These are phyloP conservation scores for Hanleya hanleyi DNA, from an alignment of 2,888 invertebrate genomes.

Conservation along the genomic window DNA sequence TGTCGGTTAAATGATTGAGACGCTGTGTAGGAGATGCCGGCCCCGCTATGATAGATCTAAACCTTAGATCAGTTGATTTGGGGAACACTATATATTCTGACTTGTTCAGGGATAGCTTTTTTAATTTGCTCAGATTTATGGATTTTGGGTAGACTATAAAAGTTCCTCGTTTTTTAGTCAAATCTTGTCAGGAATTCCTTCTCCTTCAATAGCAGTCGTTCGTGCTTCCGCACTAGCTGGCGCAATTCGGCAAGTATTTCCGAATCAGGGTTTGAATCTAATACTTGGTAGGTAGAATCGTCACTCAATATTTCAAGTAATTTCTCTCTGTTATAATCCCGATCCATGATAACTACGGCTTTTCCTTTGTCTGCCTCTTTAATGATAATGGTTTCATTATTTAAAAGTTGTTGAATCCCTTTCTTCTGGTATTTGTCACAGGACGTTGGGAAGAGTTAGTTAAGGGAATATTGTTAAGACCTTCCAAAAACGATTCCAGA, in stretches of 20 bases:
- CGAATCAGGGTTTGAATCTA: neutral
- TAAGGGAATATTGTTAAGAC: no score
- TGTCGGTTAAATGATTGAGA: neutral
- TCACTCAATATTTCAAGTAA: neutral
- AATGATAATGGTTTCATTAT: no score
- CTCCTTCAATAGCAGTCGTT: neutral
- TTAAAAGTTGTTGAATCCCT: no score
- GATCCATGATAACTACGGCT: neutral
- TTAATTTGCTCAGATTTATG: neutral
- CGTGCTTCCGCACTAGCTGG: neutral
- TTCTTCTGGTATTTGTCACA: no score
- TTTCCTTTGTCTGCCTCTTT: no score
- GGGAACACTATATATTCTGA: neutral
- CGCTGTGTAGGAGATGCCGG: slow-evolving; percentile 6
- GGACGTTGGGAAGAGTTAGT: no score
- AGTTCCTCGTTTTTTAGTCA: neutral
- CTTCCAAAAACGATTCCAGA: no score
- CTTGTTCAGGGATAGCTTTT: neutral
- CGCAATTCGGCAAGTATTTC: neutral
- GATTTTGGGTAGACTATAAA: neutral
- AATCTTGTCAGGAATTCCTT: neutral
- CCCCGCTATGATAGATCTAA: neutral
- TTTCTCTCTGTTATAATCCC: neutral
- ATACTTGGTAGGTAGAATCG: neutral
- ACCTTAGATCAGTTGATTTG: neutral